These are phyloP conservation scores for Pogonomyrmex californicus DNA, from an alignment of 1,140 invertebrate species.

Conservation along the genomic window DNA sequence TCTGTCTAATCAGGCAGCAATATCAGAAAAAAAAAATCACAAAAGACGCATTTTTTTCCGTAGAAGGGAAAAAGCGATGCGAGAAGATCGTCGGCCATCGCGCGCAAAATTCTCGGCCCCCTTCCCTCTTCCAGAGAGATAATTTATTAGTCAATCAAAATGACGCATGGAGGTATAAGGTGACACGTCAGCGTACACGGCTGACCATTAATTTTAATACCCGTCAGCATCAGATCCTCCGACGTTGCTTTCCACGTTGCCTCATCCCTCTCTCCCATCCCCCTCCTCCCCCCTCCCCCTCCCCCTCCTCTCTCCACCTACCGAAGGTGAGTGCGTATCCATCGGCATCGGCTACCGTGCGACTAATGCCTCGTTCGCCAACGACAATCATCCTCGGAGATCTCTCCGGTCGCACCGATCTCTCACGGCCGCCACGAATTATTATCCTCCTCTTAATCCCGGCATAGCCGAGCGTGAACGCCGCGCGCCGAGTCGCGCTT, in stretches of 20 bases:
- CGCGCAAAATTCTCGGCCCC: conserved; percentile 45
- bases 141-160: conserved; percentile 87
- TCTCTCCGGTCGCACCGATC: conserved; percentile 72
- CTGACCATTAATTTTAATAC: conserved; percentile 86
- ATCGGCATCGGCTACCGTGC: conserved; percentile 83
- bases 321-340: conserved; percentile 68
- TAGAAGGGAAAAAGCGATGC: conserved; percentile 56
- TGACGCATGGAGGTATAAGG: conserved; percentile 86
- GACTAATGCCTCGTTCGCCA: conserved; percentile 79
- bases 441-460: conserved; percentile 75
- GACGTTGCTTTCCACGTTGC: conserved; percentile 68
- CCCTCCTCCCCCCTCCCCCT: conserved; percentile 64
- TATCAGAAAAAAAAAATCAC: conserved; percentile 36
- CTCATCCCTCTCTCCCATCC: conserved; percentile 60
- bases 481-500: neutral
- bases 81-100: conserved; percentile 65
- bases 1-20: neutral
- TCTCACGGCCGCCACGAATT: conserved; percentile 72
- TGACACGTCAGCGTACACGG: conserved; percentile 85
- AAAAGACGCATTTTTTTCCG: conserved; percentile 49
- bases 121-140: conserved; percentile 72
- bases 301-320: conserved; percentile 50
- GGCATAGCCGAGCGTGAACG: conserved; percentile 34
- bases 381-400: conserved; percentile 79
- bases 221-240: conserved; percentile 82